Base-by-base conservation (phyloP, 2,113 vertebrate genomes). In the Benitochromis conjunctus region DNA sequence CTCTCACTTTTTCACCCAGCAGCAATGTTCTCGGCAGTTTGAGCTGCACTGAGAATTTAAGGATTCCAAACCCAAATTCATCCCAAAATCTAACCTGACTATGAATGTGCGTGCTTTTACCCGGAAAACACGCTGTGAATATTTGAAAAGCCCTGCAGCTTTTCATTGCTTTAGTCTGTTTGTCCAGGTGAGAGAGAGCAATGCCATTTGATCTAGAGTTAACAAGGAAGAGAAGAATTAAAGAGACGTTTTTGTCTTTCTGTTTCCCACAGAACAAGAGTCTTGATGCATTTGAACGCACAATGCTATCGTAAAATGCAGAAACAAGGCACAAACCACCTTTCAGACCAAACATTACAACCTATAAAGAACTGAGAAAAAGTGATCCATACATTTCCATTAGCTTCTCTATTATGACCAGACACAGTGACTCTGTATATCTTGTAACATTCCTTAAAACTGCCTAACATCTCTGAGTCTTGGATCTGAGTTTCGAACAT, bases 301-400 rank as follows among this genome's bases (percentile, higher is more conserved):
- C 4, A 5, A 0, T 1, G 43, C 46, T 24, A 1, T 19, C 69
- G 19, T 29, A 74, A 48, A 29, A 74, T 74, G 69, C 24, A 48
- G n/a, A 69, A 51, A 51, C 2, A 0, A 19, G 41, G 9, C 26
- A 18, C 14, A 0, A 31, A 51, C 6, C 9, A 0, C 1, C 2
- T 76, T 76, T 76, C 69, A 76, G 24, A 53, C 43, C 41, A 12
- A 29, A 31, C 51, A 19, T 12, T 10, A 2, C 6, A 34, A n/a
- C 19, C 18, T 1, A 13, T 8, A 46, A 29, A 29, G 14, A 74
- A 3, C 9, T 9, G 9, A 7, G 26, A 34, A 76, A 76, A 76
- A 12, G 9, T 31, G 26, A 51, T 12, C 46, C 16, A 31, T 48
- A 12, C 9, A 31, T 51, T 76, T 51, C 43, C 24, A 76, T 31